These are phyloP conservation scores for Anhinga anhinga DNA, from an alignment of 2,113 vertebrate species.

Conservation along the genomic window DNA sequence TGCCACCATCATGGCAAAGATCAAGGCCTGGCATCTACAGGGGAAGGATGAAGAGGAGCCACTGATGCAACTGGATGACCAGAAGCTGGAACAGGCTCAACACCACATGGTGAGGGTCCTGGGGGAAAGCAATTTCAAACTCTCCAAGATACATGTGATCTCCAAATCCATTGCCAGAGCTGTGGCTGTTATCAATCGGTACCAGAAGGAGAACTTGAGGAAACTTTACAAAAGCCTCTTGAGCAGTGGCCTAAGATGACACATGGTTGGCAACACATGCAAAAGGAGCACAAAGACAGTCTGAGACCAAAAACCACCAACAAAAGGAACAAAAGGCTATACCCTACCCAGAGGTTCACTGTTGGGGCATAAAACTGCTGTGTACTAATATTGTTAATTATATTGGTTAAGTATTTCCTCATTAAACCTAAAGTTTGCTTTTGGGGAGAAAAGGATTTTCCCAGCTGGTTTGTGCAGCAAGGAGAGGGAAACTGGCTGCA, in stretches of 20 bases:
- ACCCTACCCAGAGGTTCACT: background rate
- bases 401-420: background rate
- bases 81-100: background rate
- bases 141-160: background rate
- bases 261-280: background rate
- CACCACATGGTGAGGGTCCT: background rate
- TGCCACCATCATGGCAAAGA: background rate
- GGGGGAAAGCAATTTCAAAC: background rate
- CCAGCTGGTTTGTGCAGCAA: background rate
- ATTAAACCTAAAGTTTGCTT: background rate
- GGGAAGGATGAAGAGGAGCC: background rate
- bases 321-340: background rate
- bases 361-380: background rate
- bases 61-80: background rate
- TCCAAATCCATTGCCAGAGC: background rate
- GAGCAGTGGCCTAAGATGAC: background rate
- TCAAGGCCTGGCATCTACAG: background rate
- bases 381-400: background rate
- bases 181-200: background rate
- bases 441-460: background rate
- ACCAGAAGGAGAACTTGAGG: background rate
- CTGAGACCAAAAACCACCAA: background rate
- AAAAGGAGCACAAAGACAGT: background rate
- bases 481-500: background rate
- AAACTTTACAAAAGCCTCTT: background rate